Conservation (phyloP, 2,113 vertebrate species). For the Hyaena hyaena region DNA sequence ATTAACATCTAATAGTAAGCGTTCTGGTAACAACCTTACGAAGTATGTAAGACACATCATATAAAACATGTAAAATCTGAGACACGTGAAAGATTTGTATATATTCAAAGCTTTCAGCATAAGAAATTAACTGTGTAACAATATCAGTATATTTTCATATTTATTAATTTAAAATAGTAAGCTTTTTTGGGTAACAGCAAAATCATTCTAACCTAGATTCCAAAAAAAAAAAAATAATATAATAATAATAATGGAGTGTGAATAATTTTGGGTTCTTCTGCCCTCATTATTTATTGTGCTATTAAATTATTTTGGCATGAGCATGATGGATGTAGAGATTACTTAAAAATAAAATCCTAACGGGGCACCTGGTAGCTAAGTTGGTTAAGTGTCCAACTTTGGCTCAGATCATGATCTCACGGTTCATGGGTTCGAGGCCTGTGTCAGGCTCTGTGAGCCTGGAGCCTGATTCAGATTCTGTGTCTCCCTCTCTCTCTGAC, state of each 20-base stretch:
- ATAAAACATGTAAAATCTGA: background rate
- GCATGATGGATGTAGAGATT: background rate
- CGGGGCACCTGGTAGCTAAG: too few relatives aligned
- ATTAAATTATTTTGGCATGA: background rate
- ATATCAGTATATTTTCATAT: background rate
- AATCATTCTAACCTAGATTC: background rate
- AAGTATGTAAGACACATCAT: background rate
- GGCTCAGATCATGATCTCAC: too few relatives aligned
- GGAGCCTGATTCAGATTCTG: background rate
- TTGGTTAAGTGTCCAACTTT: too few relatives aligned
- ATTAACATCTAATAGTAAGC: background rate
- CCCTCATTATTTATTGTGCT: background rate
- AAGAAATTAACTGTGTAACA: background rate
- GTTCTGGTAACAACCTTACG: background rate
- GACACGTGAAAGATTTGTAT: background rate
- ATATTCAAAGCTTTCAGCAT: background rate
- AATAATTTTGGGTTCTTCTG: background rate
- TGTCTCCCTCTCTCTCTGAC: background rate
- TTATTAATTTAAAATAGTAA: background rate
- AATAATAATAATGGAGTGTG: background rate
- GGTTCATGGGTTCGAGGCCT: too few relatives aligned
- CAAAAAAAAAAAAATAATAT: background rate
- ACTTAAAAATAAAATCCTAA: too few relatives aligned
- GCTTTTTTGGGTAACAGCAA: background rate
- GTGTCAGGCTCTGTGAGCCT: too few relatives aligned